These are phyloP conservation scores for Lophura swinhoii DNA, from an alignment of 2,797 vertebrate species.

Conservation along the genomic window DNA sequence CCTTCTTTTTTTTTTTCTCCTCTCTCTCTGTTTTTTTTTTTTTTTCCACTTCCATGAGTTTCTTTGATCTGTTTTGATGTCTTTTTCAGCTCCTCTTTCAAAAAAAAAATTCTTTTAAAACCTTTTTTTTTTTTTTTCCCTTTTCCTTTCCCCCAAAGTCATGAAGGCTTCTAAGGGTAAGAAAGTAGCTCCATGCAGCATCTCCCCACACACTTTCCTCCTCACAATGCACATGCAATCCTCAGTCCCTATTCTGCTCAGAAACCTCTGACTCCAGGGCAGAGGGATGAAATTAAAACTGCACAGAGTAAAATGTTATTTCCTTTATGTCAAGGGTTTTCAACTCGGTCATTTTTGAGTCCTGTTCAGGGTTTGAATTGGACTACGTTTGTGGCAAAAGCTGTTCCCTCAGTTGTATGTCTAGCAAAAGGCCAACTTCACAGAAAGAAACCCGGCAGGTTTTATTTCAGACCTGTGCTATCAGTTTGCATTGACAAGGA, in stretches of 20 bases:
- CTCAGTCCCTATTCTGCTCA: constrained; percentile 12
- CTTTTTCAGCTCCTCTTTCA: constrained; percentile 74
- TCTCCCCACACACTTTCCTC: constrained; percentile 34
- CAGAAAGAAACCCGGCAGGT: constrained; percentile 35
- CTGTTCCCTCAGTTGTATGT: constrained; percentile 44
- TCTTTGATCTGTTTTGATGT: constrained; percentile 82
- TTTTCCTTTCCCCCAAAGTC: constrained; percentile 58
- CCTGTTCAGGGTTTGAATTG: constrained; percentile 60
- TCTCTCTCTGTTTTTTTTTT: background rate
- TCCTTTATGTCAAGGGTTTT: constrained; percentile 68
- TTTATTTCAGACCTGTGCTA: constrained; percentile 55
- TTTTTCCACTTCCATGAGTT: constrained; percentile 54
- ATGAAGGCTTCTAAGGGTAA: constrained; percentile 52
- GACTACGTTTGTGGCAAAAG: constrained; percentile 52
- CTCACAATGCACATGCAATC: constrained; percentile 6
- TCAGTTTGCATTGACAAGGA: constrained; percentile 31
- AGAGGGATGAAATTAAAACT: constrained; percentile 61
- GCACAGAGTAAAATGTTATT: constrained; percentile 59
- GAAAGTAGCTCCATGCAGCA: constrained; percentile 33
- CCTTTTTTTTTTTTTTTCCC: background rate
- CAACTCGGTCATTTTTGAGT: constrained; percentile 46
- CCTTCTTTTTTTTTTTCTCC: background rate
- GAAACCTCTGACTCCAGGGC: constrained; percentile 56
- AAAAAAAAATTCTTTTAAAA: constrained; percentile 69
- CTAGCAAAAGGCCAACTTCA: constrained; percentile 65